Evolutionary conservation across 2,888 invertebrate species (phyloP).

Genomic region (Proisotoma minuta): DNA sequence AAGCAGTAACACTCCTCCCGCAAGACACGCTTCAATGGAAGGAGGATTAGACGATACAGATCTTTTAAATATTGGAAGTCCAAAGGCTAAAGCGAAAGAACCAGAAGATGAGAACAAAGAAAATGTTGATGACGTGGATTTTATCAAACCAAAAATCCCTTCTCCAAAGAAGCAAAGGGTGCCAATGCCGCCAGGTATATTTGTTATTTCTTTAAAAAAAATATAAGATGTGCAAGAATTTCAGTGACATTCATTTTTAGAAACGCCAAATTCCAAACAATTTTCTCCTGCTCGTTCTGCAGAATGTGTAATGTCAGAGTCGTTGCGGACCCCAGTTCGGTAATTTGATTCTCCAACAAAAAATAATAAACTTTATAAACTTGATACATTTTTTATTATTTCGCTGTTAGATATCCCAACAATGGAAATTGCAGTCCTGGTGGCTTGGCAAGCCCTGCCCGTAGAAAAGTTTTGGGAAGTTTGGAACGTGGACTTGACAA

Average conservation of each 20-base stretch:
- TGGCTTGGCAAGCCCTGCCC: constrained; percentile 52
- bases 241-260: neutral
- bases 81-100: constrained; percentile 23
- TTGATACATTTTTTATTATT: neutral
- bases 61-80: constrained; percentile 49
- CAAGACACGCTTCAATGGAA: constrained; percentile 51
- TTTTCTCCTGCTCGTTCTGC: constrained; percentile 53
- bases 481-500: constrained; percentile 65
- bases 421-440: constrained; percentile 15
- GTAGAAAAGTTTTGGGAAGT: constrained; percentile 62
- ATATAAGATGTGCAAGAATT: neutral
- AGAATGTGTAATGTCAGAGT: constrained; percentile 53
- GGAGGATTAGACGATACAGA: constrained; percentile 51
- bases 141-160: constrained; percentile 49
- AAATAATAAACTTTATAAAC: no score
- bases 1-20: constrained; percentile 28
- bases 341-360: no score
- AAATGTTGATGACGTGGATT: constrained; percentile 47
- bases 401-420: neutral
- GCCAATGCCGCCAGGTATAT: neutral
- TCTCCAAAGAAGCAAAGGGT: constrained; percentile 48
- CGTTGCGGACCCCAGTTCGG: constrained; percentile 48
- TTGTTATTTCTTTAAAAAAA: neutral
- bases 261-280: constrained; percentile 19
- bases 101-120: constrained; percentile 23